Conservation (phyloP, 2,888 invertebrate genomes). For the Alsophila aescularia region DNA sequence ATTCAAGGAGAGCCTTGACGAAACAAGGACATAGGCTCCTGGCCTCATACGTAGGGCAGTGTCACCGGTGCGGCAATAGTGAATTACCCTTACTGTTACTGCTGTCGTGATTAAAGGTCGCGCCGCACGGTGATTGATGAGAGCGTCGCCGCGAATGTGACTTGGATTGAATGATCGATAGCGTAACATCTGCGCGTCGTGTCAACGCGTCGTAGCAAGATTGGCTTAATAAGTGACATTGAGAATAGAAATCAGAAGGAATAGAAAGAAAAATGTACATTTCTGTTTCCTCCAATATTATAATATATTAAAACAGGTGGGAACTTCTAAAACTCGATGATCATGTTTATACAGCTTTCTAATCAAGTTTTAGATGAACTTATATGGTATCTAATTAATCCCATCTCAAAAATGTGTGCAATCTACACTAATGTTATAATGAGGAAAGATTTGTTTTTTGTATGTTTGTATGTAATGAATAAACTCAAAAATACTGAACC, state of each 20-base stretch:
- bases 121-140: constrained; percentile 47
- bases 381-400: too few relatives aligned
- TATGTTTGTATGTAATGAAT: too few relatives aligned
- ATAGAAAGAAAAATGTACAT: neutral
- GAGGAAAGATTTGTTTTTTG: too few relatives aligned
- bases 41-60: neutral
- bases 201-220: constrained; percentile 29
- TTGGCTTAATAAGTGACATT: constrained; percentile 16
- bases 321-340: too few relatives aligned
- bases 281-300: neutral
- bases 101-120: constrained; percentile 41
- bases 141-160: constrained; percentile 41
- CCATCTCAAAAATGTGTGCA: too few relatives aligned
- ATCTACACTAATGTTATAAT: too few relatives aligned
- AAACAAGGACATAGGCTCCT: too few relatives aligned
- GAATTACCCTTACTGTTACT: constrained; percentile 6
- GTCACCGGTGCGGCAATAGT: neutral
- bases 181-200: constrained; percentile 43
- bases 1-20: too few relatives aligned
- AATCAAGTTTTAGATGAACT: too few relatives aligned
- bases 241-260: constrained; percentile 10
- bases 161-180: constrained; percentile 48
- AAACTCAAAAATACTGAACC: too few relatives aligned
- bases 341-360: too few relatives aligned
- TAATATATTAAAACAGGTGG: too few relatives aligned